Evolutionary conservation across 1,140 invertebrate species (phyloP).

Genomic region (Drosophila simulans): DNA sequence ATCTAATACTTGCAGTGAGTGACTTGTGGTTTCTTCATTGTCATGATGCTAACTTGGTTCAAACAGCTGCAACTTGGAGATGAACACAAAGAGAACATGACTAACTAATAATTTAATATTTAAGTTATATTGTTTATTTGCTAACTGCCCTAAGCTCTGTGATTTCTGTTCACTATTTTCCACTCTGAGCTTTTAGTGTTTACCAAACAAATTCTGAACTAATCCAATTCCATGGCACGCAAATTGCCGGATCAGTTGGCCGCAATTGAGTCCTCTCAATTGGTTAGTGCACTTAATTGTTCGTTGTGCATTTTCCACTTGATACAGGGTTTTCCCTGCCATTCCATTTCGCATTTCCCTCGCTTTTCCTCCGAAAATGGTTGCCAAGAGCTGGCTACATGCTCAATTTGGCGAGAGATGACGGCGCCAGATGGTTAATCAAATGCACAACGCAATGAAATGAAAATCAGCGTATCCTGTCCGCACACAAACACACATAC

Average conservation of each 20-base stretch:
- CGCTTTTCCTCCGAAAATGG: conserved; percentile 1
- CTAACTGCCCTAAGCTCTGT: too few relatives aligned
- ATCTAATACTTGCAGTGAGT: not conserved
- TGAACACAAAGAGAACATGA: not conserved
- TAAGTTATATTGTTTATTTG: not conserved
- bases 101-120: not conserved
- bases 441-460: conserved; percentile 73
- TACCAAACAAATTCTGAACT: conserved; percentile 6
- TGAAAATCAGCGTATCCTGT: conserved; percentile 60
- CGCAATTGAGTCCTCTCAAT: conserved; percentile 38
- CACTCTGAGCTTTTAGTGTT: not conserved
- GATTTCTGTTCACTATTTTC: not conserved
- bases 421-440: conserved; percentile 71
- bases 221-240: conserved; percentile 10
- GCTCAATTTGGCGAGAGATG: conserved; percentile 52
- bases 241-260: conserved; percentile 35
- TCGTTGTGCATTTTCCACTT: conserved; percentile 21
- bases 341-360: not conserved
- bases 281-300: conserved; percentile 47
- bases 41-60: not conserved
- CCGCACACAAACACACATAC: not conserved
- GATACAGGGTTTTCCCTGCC: not conserved
- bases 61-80: not conserved
- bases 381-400: conserved; percentile 14
- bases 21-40: not conserved